These are phyloP conservation scores for Macrosteles quadrilineatus DNA, from an alignment of 1,140 invertebrate species.

Conservation along the genomic window DNA sequence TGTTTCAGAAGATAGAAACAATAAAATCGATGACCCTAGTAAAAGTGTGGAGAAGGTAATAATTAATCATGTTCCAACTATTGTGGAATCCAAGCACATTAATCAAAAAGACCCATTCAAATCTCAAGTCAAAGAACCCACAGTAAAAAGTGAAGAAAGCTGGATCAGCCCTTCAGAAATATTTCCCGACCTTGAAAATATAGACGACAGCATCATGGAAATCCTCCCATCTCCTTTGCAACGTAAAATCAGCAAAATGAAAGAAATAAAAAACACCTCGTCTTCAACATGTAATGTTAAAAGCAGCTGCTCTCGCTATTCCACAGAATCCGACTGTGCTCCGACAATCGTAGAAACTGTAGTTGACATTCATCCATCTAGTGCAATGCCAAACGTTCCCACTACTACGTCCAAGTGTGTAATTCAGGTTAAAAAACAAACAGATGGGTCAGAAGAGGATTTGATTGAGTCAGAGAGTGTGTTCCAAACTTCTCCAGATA, in stretches of 20 bases:
- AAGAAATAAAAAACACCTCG: neutral
- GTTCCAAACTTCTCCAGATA: neutral
- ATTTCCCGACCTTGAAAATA: constrained; percentile 37
- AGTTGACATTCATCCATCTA: neutral
- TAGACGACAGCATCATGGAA: constrained; percentile 33
- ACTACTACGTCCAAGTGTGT: neutral
- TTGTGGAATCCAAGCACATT: neutral
- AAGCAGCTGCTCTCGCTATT: neutral
- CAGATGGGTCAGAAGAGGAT: neutral
- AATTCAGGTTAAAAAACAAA: neutral
- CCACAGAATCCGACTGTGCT: neutral
- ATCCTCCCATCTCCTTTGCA: constrained; percentile 25
- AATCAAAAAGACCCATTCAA: neutral
- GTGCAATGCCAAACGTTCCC: neutral
- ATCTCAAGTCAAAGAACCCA: too few relatives aligned
- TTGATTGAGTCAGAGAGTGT: neutral
- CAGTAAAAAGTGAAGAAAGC: constrained; percentile 4
- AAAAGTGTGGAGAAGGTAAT: too few relatives aligned
- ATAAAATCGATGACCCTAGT: too few relatives aligned
- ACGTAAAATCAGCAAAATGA: neutral
- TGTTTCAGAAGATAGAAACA: too few relatives aligned
- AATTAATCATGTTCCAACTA: neutral
- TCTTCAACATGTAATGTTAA: neutral
- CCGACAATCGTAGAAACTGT: constrained; percentile 17
- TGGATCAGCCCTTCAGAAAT: constrained; percentile 38